phyloP scores from a whole-genome alignment of 2,888 invertebrate genomes.

The Lasiommata megera region DNA sequence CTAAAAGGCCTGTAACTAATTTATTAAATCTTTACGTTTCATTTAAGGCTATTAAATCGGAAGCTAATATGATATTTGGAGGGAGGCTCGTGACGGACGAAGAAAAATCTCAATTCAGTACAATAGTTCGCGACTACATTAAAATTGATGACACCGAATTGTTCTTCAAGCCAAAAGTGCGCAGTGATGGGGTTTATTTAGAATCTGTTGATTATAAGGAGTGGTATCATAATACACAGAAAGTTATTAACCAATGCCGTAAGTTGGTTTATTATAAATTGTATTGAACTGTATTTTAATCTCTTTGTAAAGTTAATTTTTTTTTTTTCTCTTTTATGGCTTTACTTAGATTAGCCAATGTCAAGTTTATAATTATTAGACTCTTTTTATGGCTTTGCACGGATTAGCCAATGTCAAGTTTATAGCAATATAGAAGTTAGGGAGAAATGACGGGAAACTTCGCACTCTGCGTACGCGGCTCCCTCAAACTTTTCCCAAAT shows the following conservation, averaged over 20 bases:
- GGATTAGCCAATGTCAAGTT: no score
- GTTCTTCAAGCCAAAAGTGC: constrained; percentile 50
- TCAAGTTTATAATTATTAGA: no score
- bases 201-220: constrained; percentile 76
- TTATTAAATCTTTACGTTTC: no score
- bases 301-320: background rate
- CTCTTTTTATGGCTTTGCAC: no score
- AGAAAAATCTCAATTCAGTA: constrained; percentile 84
- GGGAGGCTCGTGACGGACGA: constrained; percentile 86
- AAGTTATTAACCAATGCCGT: constrained; percentile 85
- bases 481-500: no score
- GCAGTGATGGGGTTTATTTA: constrained; percentile 61
- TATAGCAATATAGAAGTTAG: no score
- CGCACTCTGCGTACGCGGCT: no score
- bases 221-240: constrained; percentile 83
- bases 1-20: no score
- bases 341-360: no score
- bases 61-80: constrained; percentile 88
- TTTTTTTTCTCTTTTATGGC: no score
- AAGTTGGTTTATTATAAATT: constrained; percentile 44
- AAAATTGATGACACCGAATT: constrained; percentile 46
- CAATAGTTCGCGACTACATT: constrained; percentile 79
- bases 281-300: background rate
- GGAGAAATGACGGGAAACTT: no score
- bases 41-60: constrained; percentile 85